Conservation (phyloP, 2,113 vertebrate species). For the Brienomyrus brachyistius region DNA sequence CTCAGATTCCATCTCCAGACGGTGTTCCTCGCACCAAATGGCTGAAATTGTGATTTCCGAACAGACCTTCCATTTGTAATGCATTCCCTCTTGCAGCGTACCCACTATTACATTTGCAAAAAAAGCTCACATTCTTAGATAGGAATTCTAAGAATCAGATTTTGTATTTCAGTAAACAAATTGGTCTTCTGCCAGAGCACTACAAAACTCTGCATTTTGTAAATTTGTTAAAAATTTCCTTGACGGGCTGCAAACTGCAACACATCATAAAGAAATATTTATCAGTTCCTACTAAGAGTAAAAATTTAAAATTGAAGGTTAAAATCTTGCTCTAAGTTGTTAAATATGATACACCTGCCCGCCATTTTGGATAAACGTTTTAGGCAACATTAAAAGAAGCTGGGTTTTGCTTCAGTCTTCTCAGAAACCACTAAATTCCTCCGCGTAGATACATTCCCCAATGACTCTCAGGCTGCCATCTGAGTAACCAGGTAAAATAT, state of each 20-base stretch:
- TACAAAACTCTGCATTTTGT: conserved; percentile 6
- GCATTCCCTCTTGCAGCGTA: not conserved
- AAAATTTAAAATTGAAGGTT: not conserved
- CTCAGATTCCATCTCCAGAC: not conserved
- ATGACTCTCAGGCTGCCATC: not conserved
- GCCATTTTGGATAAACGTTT: not conserved
- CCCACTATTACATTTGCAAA: not conserved
- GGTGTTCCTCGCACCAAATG: not conserved
- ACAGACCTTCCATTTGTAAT: conserved; percentile 5
- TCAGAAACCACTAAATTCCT: not conserved
- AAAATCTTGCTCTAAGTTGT: not conserved
- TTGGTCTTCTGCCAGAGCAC: not conserved
- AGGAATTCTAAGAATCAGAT: not conserved
- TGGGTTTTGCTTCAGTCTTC: not conserved
- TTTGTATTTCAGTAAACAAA: not conserved
- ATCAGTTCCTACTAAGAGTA: not conserved
- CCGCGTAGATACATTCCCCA: not conserved
- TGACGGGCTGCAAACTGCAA: not conserved
- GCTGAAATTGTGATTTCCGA: not conserved
- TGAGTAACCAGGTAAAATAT: not conserved
- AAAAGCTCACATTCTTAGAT: not conserved
- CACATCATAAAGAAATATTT: not conserved
- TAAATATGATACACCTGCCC: not conserved
- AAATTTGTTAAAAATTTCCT: not conserved
- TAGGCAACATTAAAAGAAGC: not conserved